Conservation (phyloP, 2,888 invertebrate genomes). For the Patella ulyssiponensis region DNA sequence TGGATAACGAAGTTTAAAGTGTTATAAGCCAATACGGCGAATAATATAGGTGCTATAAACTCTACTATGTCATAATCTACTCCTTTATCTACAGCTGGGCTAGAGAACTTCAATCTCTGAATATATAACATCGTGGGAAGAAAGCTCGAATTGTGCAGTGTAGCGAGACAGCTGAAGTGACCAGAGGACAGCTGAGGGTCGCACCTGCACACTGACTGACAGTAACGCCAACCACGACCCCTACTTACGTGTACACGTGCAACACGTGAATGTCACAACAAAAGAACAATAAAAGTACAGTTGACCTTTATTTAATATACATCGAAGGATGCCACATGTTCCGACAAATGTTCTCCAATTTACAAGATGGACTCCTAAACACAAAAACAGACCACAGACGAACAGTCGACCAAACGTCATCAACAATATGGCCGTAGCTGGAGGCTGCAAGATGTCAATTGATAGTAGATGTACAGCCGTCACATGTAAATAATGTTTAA, state of each 20-base stretch:
- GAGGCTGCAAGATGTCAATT: slow-evolving; percentile 10
- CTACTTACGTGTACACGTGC: neutral
- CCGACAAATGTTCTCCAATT: neutral
- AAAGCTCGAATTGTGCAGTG: neutral
- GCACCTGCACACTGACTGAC: neutral
- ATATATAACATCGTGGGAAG: slow-evolving; percentile 5
- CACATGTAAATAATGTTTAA: neutral
- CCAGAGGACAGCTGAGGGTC: slow-evolving; percentile 6
- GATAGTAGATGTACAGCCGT: neutral
- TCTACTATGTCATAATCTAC: neutral
- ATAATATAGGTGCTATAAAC: neutral
- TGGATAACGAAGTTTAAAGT: too few species aligned
- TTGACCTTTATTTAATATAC: slow-evolving; percentile 1
- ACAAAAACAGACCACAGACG: too few species aligned
- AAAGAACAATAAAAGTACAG: neutral
- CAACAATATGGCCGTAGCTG: neutral
- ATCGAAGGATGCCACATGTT: slow-evolving; percentile 5
- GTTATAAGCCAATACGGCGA: too few species aligned
- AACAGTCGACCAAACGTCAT: too few species aligned
- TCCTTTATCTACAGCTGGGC: neutral
- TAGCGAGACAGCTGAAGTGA: slow-evolving; percentile 11
- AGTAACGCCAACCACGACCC: neutral
- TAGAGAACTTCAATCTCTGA: neutral
- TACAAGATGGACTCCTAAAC: too few species aligned
- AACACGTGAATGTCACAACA: neutral